These are phyloP conservation scores for Stylophora pistillata DNA, from an alignment of 64 coral and sea anemone genomes.

Conservation along the genomic window DNA sequence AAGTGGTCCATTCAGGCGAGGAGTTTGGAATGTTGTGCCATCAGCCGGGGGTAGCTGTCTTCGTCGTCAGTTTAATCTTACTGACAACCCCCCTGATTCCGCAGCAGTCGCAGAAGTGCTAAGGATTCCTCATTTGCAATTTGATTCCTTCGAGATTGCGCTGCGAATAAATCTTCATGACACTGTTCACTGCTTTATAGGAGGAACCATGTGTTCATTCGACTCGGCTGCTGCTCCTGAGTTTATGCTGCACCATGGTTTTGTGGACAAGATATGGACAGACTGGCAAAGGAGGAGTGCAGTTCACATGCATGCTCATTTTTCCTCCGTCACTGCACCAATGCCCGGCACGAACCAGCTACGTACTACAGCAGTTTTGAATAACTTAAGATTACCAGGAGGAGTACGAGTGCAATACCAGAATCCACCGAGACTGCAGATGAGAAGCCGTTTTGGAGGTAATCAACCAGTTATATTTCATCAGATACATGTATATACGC, in stretches of 20 bases:
- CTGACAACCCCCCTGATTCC: slow-evolving; percentile 10
- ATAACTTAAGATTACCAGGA: slow-evolving; percentile 43
- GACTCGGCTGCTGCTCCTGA: slow-evolving; percentile 54
- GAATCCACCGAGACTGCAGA: not conserved
- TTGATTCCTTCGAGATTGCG: slow-evolving; percentile 44
- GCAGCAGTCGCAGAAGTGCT: slow-evolving; percentile 7
- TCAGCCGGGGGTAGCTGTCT: not conserved
- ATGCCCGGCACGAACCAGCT: not conserved
- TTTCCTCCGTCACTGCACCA: not conserved
- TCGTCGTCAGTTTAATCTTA: slow-evolving; percentile 13
- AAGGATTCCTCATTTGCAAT: not conserved
- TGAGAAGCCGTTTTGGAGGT: not conserved
- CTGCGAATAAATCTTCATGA: slow-evolving; percentile 25
- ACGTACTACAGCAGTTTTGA: slow-evolving; percentile 8
- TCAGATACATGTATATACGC: not conserved
- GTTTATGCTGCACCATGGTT: slow-evolving; percentile 55
- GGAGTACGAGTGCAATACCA: slow-evolving; percentile 40
- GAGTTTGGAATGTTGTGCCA: slow-evolving; percentile 23
- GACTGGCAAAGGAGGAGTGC: slow-evolving; percentile 37
- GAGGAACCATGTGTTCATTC: slow-evolving; percentile 46
- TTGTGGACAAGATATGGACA: slow-evolving; percentile 66
- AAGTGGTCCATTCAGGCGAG: slow-evolving; percentile 51
- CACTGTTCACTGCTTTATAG: slow-evolving; percentile 54
- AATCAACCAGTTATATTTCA: not conserved
- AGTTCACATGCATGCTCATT: slow-evolving; percentile 14